A percentile compares a stretch with the other conserved stretches of the same genome.
These are phyloP conservation scores for Congeria kusceri DNA, from an alignment of 2,888 invertebrate species.

Conservation along the genomic window DNA sequence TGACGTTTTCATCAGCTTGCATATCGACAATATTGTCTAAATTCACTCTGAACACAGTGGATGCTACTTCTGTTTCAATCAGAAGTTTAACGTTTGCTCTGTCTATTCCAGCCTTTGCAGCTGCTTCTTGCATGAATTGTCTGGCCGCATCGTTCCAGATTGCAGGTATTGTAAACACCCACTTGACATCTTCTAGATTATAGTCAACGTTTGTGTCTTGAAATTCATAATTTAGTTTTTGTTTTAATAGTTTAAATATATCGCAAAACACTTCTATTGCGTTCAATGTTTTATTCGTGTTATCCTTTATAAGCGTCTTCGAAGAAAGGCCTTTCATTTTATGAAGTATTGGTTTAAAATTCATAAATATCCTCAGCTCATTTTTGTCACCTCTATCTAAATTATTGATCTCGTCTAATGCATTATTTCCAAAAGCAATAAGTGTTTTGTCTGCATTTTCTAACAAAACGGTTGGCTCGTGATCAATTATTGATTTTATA, in stretches of 20 bases:
- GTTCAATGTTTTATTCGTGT: too few relatives aligned
- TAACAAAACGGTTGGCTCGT: background rate
- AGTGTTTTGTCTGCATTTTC: background rate
- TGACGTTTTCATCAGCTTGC: background rate
- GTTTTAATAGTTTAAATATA: too few relatives aligned
- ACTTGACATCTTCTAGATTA: conserved; percentile 34
- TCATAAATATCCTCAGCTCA: too few relatives aligned
- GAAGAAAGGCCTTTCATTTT: too few relatives aligned
- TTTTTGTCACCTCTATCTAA: background rate
- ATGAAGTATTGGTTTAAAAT: too few relatives aligned
- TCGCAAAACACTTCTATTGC: too few relatives aligned
- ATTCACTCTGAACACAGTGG: background rate
- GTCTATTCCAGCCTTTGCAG: conserved; percentile 18
- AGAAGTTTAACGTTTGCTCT: background rate
- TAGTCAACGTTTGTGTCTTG: too few relatives aligned
- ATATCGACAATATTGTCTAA: background rate
- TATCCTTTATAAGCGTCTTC: too few relatives aligned
- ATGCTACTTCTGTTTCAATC: background rate
- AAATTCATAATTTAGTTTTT: too few relatives aligned
- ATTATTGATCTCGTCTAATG: background rate
- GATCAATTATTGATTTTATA: too few relatives aligned
- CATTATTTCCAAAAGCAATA: background rate
- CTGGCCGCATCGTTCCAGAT: conserved; percentile 47
- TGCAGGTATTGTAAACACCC: conserved; percentile 54
- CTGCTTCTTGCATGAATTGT: conserved; percentile 49